These are phyloP conservation scores for Sinocyclocheilus maitianheensis DNA, from an alignment of 2,113 vertebrate species.

Conservation along the genomic window DNA sequence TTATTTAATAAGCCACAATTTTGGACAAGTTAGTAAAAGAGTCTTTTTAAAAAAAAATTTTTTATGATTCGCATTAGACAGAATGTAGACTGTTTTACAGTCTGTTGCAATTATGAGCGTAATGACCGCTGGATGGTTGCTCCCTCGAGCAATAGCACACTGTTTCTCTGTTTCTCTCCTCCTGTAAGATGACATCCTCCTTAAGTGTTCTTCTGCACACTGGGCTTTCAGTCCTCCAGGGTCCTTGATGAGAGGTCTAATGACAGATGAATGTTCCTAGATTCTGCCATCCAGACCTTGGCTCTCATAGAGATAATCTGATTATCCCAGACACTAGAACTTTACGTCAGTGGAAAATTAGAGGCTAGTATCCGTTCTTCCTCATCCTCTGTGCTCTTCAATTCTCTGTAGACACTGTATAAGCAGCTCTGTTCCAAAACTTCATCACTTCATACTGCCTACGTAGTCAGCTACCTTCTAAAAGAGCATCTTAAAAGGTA, in stretches of 20 bases:
- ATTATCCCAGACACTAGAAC: constrained; percentile 53
- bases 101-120: neutral
- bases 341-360: constrained; percentile 49
- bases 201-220: constrained; percentile 33
- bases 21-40: neutral
- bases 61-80: neutral
- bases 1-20: neutral
- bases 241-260: constrained; percentile 52
- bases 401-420: constrained; percentile 5
- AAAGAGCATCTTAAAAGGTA: neutral
- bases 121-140: neutral
- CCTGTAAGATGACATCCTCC: constrained; percentile 32
- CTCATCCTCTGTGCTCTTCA: neutral
- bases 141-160: neutral
- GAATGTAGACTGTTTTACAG: neutral
- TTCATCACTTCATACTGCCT: neutral
- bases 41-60: no score
- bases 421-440: neutral
- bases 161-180: constrained; percentile 12
- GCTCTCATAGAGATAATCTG: constrained; percentile 53
- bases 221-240: constrained; percentile 44
- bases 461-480: neutral
- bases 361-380: constrained; percentile 7
- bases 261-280: constrained; percentile 48
- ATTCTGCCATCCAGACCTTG: constrained; percentile 50